phyloP scores from a whole-genome alignment of 2,797 vertebrate genomes.

The Bufotes viridis region DNA sequence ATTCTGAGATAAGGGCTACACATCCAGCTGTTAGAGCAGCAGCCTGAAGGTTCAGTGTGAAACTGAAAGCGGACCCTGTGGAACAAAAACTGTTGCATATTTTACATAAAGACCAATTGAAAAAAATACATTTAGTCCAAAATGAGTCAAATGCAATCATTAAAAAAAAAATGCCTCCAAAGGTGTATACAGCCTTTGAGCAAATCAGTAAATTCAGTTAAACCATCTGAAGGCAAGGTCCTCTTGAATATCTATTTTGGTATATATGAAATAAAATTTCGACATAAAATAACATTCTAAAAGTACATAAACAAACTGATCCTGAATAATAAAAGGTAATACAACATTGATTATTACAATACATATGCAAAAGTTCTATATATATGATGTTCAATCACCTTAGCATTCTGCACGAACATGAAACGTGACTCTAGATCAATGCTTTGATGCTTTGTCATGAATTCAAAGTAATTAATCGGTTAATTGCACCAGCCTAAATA shows the following conservation, averaged over 20 bases:
- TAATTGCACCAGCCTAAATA: slow-evolving; percentile 46
- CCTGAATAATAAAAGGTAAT: background rate
- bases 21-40: no score
- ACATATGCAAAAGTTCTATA: background rate
- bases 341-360: background rate
- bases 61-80: no score
- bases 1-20: no score
- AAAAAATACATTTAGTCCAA: no score
- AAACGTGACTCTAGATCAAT: background rate
- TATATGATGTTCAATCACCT: slow-evolving; percentile 2
- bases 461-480: slow-evolving; percentile 16
- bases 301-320: background rate
- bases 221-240: background rate
- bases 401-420: background rate
- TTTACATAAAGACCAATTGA: no score
- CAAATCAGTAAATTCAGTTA: background rate
- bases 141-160: no score
- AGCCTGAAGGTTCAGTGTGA: no score
- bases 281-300: background rate
- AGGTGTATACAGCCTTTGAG: background rate
- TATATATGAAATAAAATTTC: background rate
- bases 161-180: no score
- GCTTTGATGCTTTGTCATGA: slow-evolving; percentile 4
- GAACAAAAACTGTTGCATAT: no score
- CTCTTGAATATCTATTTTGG: background rate